phyloP scores from a whole-genome alignment of 2,113 vertebrate species.

The Raja brachyura region DNA sequence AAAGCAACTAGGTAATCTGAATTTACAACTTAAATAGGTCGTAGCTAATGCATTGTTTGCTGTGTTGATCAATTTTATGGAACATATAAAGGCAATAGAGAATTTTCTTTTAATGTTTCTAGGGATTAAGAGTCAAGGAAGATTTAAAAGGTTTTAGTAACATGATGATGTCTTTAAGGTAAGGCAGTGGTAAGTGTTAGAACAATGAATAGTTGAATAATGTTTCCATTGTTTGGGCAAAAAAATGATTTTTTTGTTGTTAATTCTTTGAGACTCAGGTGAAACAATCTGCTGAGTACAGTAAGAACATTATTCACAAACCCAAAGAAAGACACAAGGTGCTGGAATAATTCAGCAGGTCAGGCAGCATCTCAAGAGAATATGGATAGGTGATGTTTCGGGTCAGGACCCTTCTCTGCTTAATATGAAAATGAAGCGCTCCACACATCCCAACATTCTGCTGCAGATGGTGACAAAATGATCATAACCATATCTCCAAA shows the following conservation, averaged over 20 bases:
- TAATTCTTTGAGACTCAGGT: not conserved
- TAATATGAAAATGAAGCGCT: too few species aligned
- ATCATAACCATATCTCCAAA: too few species aligned
- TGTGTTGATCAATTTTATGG: not conserved
- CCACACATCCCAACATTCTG: too few species aligned
- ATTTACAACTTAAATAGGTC: not conserved
- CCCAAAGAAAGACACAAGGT: not conserved
- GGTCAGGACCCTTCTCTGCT: too few species aligned
- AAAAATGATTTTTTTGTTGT: not conserved
- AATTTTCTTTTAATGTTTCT: not conserved
- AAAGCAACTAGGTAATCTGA: not conserved
- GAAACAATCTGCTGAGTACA: not conserved
- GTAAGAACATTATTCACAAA: not conserved
- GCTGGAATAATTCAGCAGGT: too few species aligned
- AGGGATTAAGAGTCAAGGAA: not conserved
- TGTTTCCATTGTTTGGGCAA: not conserved
- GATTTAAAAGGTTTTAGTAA: not conserved
- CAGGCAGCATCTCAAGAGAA: too few species aligned
- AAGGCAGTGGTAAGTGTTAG: not conserved
- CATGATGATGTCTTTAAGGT: not conserved
- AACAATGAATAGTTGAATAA: not conserved
- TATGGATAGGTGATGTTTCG: too few species aligned
- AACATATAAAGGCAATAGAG: not conserved
- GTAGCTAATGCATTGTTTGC: not conserved
- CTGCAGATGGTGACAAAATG: too few species aligned